Evolutionary conservation across 1,140 invertebrate species (phyloP), one percentile per base, ranked within the genome.

Genomic region (Mamestra configurata): DNA sequence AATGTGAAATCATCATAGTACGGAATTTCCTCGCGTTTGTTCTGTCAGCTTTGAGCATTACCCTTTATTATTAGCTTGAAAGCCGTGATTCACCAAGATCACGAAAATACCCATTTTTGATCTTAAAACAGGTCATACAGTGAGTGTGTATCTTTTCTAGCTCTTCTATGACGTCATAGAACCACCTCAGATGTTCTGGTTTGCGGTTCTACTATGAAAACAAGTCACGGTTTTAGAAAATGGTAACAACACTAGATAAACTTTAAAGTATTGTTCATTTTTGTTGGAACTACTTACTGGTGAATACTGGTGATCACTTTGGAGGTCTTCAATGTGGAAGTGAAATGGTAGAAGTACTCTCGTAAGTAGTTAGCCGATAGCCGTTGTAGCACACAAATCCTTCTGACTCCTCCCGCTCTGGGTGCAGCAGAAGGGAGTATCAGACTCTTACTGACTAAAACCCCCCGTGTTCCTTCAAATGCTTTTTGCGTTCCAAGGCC

Each of bases 201-300:
- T n/a, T 61, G 55, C 24, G 55, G 55, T 59, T 18, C 15, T 61
- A 37, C 57, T n/a, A 18, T 37, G 59, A 37, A 64, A 37, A 37
- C 59, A n/a, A 66, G 35, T 66, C 61, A 66, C 8, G 15, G 1
- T 15, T n/a, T 3, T 18, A 31, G 61, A 35, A 66, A 66, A 66
- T 43, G 15, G 22, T 13, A 13, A 49, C 43, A 49, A 46, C 5
- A n/a, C 4, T 49, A n/a, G 43, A 49, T n/a, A n/a, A n/a, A 1
- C 15, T 49, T n/a, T 4, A 11, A 4, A 49, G n/a, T n/a, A 15
- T 49, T 49, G 15, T 15, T 49, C 0, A 5, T 49, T n/a, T 3
- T 46, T 46, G n/a, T 31, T 31, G 1, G 40, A 11, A 11, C 40
- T 49, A 15, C 43, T n/a, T n/a, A n/a, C n/a, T n/a, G n/a, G n/a